phyloP scores from a whole-genome alignment of 2,888 invertebrate genomes.

The Drosophila siamana region DNA sequence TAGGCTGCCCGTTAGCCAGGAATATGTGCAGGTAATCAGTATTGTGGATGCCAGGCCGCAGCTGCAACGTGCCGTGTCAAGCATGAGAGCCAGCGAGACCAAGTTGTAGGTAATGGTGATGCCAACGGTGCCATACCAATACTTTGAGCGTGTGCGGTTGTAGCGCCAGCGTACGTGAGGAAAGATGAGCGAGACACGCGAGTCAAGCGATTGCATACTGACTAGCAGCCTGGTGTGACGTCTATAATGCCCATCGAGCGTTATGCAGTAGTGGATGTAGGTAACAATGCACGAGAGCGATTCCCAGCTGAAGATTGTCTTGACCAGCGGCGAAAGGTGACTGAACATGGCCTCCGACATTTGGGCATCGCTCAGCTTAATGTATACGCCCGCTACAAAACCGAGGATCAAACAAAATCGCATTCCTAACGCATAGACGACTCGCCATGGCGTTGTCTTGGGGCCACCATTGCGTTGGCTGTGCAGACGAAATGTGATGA shows the following conservation, averaged over 20 bases:
- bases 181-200: conserved; percentile 59
- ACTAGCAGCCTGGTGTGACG: conserved; percentile 63
- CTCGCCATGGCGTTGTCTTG: conserved; percentile 25
- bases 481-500: conserved; percentile 60
- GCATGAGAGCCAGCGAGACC: conserved; percentile 61
- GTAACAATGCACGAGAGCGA: conserved; percentile 52
- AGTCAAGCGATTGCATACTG: conserved; percentile 71
- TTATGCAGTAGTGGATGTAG: conserved; percentile 58
- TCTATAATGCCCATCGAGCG: conserved; percentile 60
- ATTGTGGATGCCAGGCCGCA: conserved; percentile 71
- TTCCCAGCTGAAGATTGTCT: conserved; percentile 71
- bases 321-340: conserved; percentile 70
- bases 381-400: conserved; percentile 56
- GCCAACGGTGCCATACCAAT: conserved; percentile 50
- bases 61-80: conserved; percentile 66
- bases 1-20: conserved; percentile 63
- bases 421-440: conserved; percentile 41
- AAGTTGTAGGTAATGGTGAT: conserved; percentile 46
- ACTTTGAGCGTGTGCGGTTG: conserved; percentile 68
- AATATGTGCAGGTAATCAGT: conserved; percentile 68
- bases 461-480: conserved; percentile 44
- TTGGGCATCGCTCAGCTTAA: conserved; percentile 59
- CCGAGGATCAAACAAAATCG: conserved; percentile 45
- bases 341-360: conserved; percentile 65
- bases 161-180: conserved; percentile 77